Percentiles rank a stretch among this genome's conserved stretches.
Evolutionary conservation across 2,113 vertebrate genomes (phyloP).

Genomic region (Agelaius phoeniceus): DNA sequence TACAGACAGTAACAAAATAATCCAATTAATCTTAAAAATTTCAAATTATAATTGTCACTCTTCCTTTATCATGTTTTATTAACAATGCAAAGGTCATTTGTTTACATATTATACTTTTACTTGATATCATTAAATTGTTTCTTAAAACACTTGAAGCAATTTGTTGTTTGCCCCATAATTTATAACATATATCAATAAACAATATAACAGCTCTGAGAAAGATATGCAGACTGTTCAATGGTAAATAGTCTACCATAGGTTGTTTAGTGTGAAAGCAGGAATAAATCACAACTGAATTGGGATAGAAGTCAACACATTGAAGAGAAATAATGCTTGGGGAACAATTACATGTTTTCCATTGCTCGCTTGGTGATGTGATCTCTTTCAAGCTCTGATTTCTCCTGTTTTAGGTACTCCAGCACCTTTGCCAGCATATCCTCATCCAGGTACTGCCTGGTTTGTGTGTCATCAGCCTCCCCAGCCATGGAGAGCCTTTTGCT

Average conservation of each 20-base stretch:
- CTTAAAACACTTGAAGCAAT: slow-evolving; percentile 74
- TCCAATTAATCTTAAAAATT: slow-evolving; percentile 80
- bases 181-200: slow-evolving; percentile 77
- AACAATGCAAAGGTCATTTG: slow-evolving; percentile 62
- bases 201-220: slow-evolving; percentile 74
- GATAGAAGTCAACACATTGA: slow-evolving; percentile 70
- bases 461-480: slow-evolving; percentile 51
- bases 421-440: slow-evolving; percentile 88
- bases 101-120: slow-evolving; percentile 59
- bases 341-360: slow-evolving; percentile 81
- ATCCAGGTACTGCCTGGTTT: slow-evolving; percentile 76
- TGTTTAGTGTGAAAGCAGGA: slow-evolving; percentile 48
- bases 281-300: slow-evolving; percentile 71
- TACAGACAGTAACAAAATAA: slow-evolving; percentile 87
- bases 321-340: slow-evolving; percentile 53
- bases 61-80: slow-evolving; percentile 57
- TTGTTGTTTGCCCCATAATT: slow-evolving; percentile 63
- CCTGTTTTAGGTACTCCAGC: slow-evolving; percentile 87
- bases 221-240: slow-evolving; percentile 65
- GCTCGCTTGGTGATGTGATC: slow-evolving; percentile 81
- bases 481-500: slow-evolving; percentile 75
- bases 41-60: slow-evolving; percentile 68
- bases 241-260: slow-evolving; percentile 42
- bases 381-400: slow-evolving; percentile 80
- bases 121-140: slow-evolving; percentile 67